Base-by-base conservation (phyloP, 35 echinoderm and acorn worm genomes). In the Heliocidaris tuberculata region DNA sequence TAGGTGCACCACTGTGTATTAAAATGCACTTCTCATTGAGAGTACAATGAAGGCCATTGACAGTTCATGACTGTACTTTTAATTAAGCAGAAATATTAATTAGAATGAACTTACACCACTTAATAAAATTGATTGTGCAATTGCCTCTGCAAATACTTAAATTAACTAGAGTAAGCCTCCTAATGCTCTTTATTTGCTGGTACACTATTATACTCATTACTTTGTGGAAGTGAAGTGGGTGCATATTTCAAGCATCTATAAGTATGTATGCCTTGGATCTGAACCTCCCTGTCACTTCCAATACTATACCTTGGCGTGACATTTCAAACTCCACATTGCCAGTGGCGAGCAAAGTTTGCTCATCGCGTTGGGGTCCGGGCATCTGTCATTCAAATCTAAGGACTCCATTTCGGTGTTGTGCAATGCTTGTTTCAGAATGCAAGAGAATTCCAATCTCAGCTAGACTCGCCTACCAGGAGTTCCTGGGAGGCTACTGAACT, bases 391-490 rank as follows among this genome's bases (percentile, higher is more conserved):
- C 87, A 47, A 32, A 48, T 89, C 31, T 89, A 32, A 89, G 32
- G 87, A 48, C 31, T 89, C 31, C 31, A 89, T 47, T 89, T 32
- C 87, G 47, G 87, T 48, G 65, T 78, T 78, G 65, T 78, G 65
- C 31, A 89, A 89, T 47, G 87, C 87, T 89, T 89, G 15, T 12
- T 32, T 48, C 87, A 19, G 47, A 89, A 47, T 32, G 31, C 87
- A 47, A 30, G 31, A 32, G 47, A 48, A 89, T 89, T 89, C 87
- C 87, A n/a, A 89, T 47, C 87, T 89, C 87, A 89, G 87, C 87
- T 89, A 89, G 87, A 32, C 87, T 89, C 29, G 87, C 31, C 87
- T 47, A 89, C 87, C 87, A 89, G 87, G 87, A 89, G 87, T 89
- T 89, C 31, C 47, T 89, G 12, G 12, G 31, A 48, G 87, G 87